Percentiles rank a stretch among this genome's conserved stretches.
These are phyloP conservation scores for Anoncus sp. DNA, from an alignment of 2,888 invertebrate genomes.

Conservation along the genomic window DNA sequence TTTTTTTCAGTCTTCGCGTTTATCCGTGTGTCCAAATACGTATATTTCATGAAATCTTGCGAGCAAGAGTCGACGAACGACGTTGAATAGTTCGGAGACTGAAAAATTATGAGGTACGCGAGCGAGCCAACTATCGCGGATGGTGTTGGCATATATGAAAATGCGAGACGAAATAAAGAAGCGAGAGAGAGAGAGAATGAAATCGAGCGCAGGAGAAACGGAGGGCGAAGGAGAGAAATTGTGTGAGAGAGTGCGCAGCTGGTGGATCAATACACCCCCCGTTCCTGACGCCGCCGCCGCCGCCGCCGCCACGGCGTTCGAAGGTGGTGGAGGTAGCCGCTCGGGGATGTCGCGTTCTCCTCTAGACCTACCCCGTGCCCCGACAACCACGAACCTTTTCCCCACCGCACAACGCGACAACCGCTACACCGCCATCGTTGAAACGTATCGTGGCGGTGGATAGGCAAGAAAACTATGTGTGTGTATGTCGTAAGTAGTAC, in stretches of 20 bases:
- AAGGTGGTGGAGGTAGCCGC: constrained; percentile 59
- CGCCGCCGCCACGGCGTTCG: constrained; percentile 58
- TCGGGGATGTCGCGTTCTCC: constrained; percentile 70
- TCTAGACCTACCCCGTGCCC: constrained; percentile 49
- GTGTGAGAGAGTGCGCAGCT: constrained; percentile 79
- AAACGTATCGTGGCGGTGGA: constrained; percentile 20
- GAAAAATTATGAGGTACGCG: constrained; percentile 30
- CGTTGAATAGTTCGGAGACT: not conserved
- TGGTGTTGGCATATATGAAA: constrained; percentile 1
- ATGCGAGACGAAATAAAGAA: constrained; percentile 52
- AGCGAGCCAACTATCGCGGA: not conserved
- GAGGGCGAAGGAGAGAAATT: constrained; percentile 31
- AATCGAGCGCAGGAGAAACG: constrained; percentile 38
- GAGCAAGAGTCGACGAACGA: not conserved
- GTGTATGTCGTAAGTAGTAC: constrained; percentile 4
- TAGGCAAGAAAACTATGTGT: not conserved
- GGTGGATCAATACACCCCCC: constrained; percentile 82
- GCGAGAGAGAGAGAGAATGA: constrained; percentile 40
- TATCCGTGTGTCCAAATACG: no score
- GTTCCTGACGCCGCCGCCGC: constrained; percentile 55
- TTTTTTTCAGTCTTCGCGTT: no score
- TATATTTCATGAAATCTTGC: no score
- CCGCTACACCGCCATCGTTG: constrained; percentile 28
- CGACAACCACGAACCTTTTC: constrained; percentile 36
- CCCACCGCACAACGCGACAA: constrained; percentile 24